These are phyloP conservation scores for Pygoscelis adeliae DNA, from an alignment of 2,113 vertebrate species.

Conservation along the genomic window DNA sequence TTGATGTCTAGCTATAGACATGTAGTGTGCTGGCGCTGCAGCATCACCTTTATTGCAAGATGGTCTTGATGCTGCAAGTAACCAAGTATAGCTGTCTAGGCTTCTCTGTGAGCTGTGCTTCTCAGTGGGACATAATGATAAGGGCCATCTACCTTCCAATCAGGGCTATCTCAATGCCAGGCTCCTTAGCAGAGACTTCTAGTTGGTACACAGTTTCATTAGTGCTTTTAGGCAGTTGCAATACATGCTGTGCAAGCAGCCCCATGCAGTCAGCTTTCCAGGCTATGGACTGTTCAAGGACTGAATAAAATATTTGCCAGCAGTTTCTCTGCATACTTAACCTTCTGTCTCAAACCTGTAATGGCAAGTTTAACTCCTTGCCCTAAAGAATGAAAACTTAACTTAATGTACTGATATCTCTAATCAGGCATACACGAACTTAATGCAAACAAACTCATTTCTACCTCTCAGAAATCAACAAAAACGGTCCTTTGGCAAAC, in stretches of 20 bases:
- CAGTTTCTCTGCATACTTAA: background rate
- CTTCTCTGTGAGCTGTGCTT: background rate
- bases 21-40: background rate
- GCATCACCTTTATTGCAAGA: background rate
- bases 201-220: background rate
- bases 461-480: background rate
- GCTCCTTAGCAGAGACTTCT: background rate
- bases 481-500: background rate
- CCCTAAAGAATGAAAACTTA: background rate
- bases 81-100: background rate
- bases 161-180: background rate
- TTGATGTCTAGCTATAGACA: background rate
- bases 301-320: background rate
- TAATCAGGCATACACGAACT: background rate
- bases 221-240: background rate
- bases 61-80: background rate
- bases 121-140: background rate
- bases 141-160: background rate
- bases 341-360: background rate
- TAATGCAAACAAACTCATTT: background rate
- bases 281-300: background rate
- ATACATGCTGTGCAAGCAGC: accelerated
- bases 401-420: background rate
- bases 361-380: background rate
- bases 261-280: background rate